Conservation (phyloP, 2,888 invertebrate species). For the Temnothorax ravouxi region DNA sequence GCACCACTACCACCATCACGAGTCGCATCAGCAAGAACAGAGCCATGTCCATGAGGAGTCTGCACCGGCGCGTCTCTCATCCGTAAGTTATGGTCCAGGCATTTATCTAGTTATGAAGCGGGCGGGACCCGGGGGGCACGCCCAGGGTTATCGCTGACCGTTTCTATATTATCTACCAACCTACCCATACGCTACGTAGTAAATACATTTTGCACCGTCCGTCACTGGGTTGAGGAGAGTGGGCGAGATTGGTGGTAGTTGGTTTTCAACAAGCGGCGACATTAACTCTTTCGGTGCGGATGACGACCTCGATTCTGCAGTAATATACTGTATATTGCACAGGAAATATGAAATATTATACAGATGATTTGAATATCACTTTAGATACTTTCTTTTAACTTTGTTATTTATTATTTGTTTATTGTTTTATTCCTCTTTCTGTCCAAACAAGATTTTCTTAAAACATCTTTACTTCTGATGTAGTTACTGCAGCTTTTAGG, state of each 20-base stretch:
- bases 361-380: not conserved
- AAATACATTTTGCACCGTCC: not conserved
- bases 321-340: not conserved
- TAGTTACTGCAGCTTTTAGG: not conserved
- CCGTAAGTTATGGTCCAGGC: conserved; percentile 80
- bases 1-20: conserved; percentile 77
- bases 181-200: not conserved
- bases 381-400: not conserved
- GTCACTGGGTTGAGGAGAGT: not conserved
- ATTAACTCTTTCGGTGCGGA: conserved; percentile 12
- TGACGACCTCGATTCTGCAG: not conserved
- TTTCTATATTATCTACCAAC: conserved; percentile 24
- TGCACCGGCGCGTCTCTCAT: conserved; percentile 85
- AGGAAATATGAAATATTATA: not conserved
- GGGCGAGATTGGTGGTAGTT: conserved; percentile 7
- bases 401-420: conserved; percentile 8
- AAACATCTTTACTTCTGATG: conserved; percentile 9
- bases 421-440: not conserved
- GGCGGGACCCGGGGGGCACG: not conserved
- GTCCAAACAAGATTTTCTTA: not conserved
- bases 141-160: conserved; percentile 14
- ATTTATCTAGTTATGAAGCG: conserved; percentile 35
- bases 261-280: conserved; percentile 3
- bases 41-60: conserved; percentile 85
- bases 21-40: conserved; percentile 80